Base-by-base conservation (phyloP, 1,140 invertebrate genomes). In the Caenorhabditis brenneri region DNA sequence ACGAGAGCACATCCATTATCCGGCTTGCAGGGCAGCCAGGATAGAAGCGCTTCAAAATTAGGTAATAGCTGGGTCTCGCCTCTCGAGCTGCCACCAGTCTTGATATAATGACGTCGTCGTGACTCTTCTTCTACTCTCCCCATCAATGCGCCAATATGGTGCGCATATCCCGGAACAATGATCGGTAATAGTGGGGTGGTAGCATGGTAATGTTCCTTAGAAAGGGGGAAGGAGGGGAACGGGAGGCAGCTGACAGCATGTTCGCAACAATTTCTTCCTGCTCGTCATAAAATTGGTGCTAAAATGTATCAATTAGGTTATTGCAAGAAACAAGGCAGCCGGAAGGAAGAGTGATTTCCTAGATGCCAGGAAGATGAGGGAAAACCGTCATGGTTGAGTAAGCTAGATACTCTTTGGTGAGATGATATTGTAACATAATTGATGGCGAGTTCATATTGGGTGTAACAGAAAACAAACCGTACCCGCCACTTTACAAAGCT, bases 261-360 rank as follows among this genome's bases (percentile, higher is more conserved):
- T 74, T 74, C n/a, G 65, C 65, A 74, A 74, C 65, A 74, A 74
- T 24, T 74, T 74, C 65, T n/a, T n/a, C n/a, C n/a, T 74, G 65
- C n/a, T 31, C 29, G 29, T 74, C 65, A 74, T 74, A 74, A 74
- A 74, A 74, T 74, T 74, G 65, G n/a, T 36, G 29, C 65, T 74
- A 74, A 74, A 74, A 74, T 74, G 65, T 74, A 42, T 74, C 65
- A 74, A 74, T 74, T 74, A 74, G 15, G 65, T 27, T 74, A 42
- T 74, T 39, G 65, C n/a, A n/a, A 46, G 65, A 22, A 12, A 74
- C 31, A 15, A 7, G 15, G 12, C 65, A 74, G 36, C 65, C 65
- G 65, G 65, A 74, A 65, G 33, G 60, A 65, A 31, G 36, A 42
- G 15, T 36, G 31, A 74, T 42, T 42, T 24, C 9, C n/a, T n/a